Evolutionary conservation across 2,113 vertebrate species (phyloP), one percentile per base, ranked within the genome.

Genomic region (Dicrurus megarhynchus): DNA sequence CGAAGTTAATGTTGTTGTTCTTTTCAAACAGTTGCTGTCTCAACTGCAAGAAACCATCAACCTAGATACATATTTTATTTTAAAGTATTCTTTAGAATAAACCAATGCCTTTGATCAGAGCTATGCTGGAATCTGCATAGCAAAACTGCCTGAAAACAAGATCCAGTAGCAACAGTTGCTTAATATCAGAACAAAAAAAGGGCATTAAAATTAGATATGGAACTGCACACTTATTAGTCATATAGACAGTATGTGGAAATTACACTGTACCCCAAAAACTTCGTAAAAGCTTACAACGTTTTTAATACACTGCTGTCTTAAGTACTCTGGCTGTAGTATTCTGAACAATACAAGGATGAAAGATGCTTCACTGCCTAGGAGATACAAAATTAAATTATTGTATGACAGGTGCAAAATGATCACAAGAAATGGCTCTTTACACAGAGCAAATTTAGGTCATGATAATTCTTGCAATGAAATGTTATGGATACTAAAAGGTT

Each of bases 1-100:
- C 2, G 0, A 94, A 91, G 46, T 84, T 91, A 98, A 98, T 97
- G 96, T 97, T 56, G 91, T 83, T 97, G 89, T 84, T 87, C 65
- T 77, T 87, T 91, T 78, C 88, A 49, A 97, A 90, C 71, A 97
- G 91, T 88, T 91, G 92, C 95, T 97, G 96, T 94, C 95, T 95
- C 23, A 89, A 69, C 68, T 53, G 73, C 6, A 10, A 89, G 76
- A 14, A 93, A 91, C 74, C 41, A 93, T 94, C 94, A 96, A 92
- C 96, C 95, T 49, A 95, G 83, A 96, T 97, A 93, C 96, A 95
- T 97, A 97, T 93, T 96, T 96, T 97, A 94, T 73, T 93, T 80
- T 90, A 61, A 90, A 94, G 68, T 37, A 88, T 67, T 92, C 76
- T 86, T 94, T 26, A 90, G 76, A 90, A 88, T 63, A 84, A 95